These are phyloP conservation scores for Nasua narica DNA, from an alignment of 2,797 vertebrate genomes.

Conservation along the genomic window DNA sequence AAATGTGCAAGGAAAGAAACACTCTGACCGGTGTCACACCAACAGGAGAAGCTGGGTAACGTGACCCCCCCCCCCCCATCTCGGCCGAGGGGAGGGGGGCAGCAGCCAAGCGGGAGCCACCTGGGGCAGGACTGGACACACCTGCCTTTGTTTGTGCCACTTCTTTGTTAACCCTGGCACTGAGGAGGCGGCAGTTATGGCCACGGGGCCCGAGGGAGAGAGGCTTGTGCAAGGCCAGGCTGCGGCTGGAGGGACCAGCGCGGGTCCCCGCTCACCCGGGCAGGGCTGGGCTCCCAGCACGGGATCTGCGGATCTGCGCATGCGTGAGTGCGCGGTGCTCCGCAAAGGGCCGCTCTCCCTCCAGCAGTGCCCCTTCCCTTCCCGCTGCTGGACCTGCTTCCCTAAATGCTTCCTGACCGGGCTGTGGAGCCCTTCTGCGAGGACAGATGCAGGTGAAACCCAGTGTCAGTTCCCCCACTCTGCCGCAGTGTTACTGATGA, in stretches of 20 bases:
- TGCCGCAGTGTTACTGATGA: neutral
- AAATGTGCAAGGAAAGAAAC: neutral
- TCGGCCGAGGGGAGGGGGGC: neutral
- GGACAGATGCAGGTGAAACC: neutral
- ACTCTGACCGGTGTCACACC: neutral
- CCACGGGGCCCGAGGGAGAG: neutral
- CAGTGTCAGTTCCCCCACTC: rapidly evolving
- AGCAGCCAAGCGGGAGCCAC: neutral
- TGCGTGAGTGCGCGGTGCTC: rapidly evolving
- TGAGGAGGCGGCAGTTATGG: neutral
- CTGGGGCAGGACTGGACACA: neutral
- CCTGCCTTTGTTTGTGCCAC: neutral
- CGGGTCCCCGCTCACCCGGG: neutral
- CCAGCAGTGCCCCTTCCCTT: neutral
- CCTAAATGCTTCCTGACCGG: neutral
- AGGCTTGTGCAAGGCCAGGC: neutral
- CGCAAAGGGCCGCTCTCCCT: rapidly evolving
- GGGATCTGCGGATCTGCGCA: neutral
- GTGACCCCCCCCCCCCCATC: neutral
- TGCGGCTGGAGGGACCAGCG: neutral
- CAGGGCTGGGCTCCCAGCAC: rapidly evolving
- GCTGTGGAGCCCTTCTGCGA: neutral
- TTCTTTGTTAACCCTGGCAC: constrained; percentile 4
- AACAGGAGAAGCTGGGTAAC: neutral
- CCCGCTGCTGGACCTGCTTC: neutral